Conservation (phyloP, 2,888 invertebrate species). For the Limnephilus rhombicus region DNA sequence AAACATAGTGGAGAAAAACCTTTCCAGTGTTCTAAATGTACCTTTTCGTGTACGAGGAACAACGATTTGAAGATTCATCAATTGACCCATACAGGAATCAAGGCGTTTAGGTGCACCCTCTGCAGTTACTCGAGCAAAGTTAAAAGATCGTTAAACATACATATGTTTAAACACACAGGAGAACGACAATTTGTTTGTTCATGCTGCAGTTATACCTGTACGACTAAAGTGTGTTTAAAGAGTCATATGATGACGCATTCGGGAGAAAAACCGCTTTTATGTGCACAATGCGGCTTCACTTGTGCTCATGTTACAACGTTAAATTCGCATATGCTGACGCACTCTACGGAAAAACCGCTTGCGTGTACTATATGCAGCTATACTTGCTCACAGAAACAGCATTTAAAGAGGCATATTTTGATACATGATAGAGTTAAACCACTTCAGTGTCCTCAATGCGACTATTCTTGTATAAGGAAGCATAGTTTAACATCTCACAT, state of each 20-base stretch:
- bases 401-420: constrained; percentile 22
- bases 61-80: neutral
- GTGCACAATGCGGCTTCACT: neutral
- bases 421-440: constrained; percentile 7
- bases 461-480: neutral
- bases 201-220: neutral
- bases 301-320: neutral
- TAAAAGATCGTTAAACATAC: neutral
- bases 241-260: constrained; percentile 35
- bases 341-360: neutral
- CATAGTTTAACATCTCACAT: neutral
- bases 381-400: neutral
- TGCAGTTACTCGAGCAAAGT: neutral
- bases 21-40: constrained; percentile 13
- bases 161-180: constrained; percentile 25
- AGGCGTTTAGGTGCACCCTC: neutral
- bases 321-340: constrained; percentile 28
- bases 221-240: neutral
- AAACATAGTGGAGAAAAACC: constrained; percentile 46
- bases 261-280: neutral
- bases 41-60: neutral
- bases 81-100: constrained; percentile 5
- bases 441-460: neutral
- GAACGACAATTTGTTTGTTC: neutral
- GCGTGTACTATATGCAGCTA: neutral